These are phyloP conservation scores for Cabera pusaria DNA, from an alignment of 2,888 invertebrate species.

Conservation along the genomic window DNA sequence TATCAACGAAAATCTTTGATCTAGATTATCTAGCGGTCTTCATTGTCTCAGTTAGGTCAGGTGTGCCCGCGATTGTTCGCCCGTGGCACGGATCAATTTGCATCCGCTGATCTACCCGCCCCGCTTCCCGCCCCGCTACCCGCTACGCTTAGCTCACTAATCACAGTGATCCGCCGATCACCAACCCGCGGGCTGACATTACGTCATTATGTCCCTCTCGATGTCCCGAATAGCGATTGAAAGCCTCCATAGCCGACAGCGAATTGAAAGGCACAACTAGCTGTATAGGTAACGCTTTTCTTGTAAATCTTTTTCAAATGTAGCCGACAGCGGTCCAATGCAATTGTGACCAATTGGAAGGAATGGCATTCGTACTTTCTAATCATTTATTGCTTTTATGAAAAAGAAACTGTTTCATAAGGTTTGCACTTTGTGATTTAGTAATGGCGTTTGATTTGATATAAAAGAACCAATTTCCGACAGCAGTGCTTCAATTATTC, in stretches of 20 bases:
- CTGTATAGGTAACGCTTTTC: no score
- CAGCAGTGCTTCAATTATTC: no score
- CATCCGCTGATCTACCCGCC: conserved; percentile 45
- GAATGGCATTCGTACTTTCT: conserved; percentile 5
- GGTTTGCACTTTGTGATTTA: no score
- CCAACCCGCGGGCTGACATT: conserved; percentile 66
- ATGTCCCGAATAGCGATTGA: conserved; percentile 62
- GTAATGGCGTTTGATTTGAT: not conserved
- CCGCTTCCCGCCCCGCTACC: conserved; percentile 49
- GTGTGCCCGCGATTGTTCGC: conserved; percentile 30
- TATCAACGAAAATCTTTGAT: no score
- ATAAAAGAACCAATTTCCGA: not conserved
- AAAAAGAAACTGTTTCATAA: no score
- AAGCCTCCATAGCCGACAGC: conserved; percentile 60
- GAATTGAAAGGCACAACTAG: conserved; percentile 35
- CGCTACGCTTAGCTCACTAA: conserved; percentile 41
- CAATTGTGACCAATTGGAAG: conserved; percentile 29
- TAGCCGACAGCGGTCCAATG: conserved; percentile 44
- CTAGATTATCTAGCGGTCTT: conserved; percentile 2
- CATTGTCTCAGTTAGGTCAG: conserved; percentile 5
- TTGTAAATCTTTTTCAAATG: conserved; percentile 51
- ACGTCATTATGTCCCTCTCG: conserved; percentile 65
- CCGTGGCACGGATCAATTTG: conserved; percentile 63
- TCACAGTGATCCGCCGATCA: conserved; percentile 55
- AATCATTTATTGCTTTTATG: conserved; percentile 4